phyloP scores from a whole-genome alignment of 1,140 invertebrate genomes.

The Ganaspis sp. region DNA sequence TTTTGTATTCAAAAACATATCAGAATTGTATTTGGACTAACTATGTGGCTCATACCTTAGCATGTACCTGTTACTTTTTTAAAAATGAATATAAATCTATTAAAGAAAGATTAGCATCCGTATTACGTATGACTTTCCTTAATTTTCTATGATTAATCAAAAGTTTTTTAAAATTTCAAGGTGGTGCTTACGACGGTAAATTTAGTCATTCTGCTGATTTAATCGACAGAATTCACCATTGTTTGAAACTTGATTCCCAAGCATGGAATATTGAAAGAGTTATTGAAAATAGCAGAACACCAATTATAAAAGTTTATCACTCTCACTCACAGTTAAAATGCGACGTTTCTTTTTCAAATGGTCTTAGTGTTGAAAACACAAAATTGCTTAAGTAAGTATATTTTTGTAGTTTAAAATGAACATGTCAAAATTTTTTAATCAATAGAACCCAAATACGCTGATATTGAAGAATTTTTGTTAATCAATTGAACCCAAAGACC shows the following conservation, averaged over 20 bases:
- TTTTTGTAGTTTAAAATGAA: neutral
- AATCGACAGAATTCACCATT: constrained; percentile 43
- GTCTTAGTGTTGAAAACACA: constrained; percentile 76
- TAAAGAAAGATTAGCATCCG: too few relatives aligned
- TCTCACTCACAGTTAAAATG: constrained; percentile 71
- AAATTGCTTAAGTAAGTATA: constrained; percentile 67
- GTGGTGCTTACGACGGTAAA: constrained; percentile 34
- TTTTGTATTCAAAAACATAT: too few relatives aligned
- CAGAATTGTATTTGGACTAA: too few relatives aligned
- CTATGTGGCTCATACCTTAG: too few relatives aligned
- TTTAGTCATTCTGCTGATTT: constrained; percentile 35
- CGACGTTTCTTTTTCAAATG: constrained; percentile 77
- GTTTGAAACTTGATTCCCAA: constrained; percentile 45
- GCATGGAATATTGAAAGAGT: constrained; percentile 51
- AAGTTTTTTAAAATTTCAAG: constrained; percentile 32
- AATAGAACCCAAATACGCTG: neutral
- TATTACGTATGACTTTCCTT: too few relatives aligned
- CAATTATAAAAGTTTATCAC: constrained; percentile 77
- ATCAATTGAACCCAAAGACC: too few relatives aligned
- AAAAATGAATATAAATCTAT: too few relatives aligned
- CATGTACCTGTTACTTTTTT: too few relatives aligned
- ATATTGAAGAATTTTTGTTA: too few relatives aligned
- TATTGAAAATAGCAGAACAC: constrained; percentile 61
- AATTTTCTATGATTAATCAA: neutral
- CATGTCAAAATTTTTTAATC: too few relatives aligned